These are phyloP conservation scores for Zygothrica quintamaculata DNA, from an alignment of 2,888 invertebrate genomes.

Conservation along the genomic window DNA sequence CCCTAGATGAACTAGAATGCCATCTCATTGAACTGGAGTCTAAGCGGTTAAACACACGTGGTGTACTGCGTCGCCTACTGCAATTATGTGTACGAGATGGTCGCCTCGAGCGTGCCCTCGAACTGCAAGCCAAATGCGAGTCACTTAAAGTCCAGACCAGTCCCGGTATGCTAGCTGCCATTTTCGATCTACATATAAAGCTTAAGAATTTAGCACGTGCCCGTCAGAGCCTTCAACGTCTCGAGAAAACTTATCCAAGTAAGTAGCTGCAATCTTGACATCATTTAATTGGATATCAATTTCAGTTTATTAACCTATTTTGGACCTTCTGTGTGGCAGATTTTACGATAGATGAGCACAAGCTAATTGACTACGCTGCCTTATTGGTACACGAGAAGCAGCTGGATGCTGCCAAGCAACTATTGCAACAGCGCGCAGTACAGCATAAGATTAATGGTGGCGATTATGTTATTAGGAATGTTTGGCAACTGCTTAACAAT, in stretches of 20 bases:
- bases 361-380: slow-evolving; percentile 88
- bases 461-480: slow-evolving; percentile 86
- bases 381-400: slow-evolving; percentile 85
- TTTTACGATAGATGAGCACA: slow-evolving; percentile 88
- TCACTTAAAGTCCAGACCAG: slow-evolving; percentile 86
- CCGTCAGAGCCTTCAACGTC: slow-evolving; percentile 85
- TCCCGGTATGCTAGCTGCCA: slow-evolving; percentile 88
- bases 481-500: slow-evolving; percentile 87
- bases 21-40: slow-evolving; percentile 88
- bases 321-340: slow-evolving; percentile 68
- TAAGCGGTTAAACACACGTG: slow-evolving; percentile 88
- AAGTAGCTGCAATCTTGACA: not conserved
- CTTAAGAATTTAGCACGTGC: slow-evolving; percentile 86
- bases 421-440: slow-evolving; percentile 86
- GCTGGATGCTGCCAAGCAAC: slow-evolving; percentile 74
- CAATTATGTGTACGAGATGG: slow-evolving; percentile 86
- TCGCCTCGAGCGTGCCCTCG: slow-evolving; percentile 86
- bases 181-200: slow-evolving; percentile 87
- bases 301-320: too few relatives aligned
- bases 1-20: slow-evolving; percentile 86
- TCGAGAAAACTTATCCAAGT: slow-evolving; percentile 85
- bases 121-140: slow-evolving; percentile 86
- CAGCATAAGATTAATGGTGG: slow-evolving; percentile 84
- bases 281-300: not conserved
- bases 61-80: slow-evolving; percentile 87